Base-by-base conservation (phyloP, 1,140 invertebrate genomes). In the Drosophila repleta region DNA sequence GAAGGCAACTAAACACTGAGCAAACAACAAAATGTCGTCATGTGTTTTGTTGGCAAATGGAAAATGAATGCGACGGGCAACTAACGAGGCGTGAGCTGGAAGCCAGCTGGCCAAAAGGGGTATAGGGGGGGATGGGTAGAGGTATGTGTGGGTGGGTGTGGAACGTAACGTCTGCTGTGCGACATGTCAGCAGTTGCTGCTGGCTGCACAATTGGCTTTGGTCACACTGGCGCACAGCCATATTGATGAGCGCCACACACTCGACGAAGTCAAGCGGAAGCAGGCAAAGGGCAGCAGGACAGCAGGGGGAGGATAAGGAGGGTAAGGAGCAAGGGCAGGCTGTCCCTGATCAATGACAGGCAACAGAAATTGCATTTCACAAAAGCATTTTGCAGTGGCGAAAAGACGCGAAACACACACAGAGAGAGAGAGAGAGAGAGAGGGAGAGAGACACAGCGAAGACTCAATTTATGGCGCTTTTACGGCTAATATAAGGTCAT, bases 21-120 rank as follows among this genome's bases (percentile, higher is more conserved):
- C 68, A 84, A 88, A 87, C 74, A 66, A 60, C 63, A 66, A 58
- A 88, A 76, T 83, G 76, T 87, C 83, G 84, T 83, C 84, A 88
- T 79, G 84, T 57, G 39, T 29, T 45, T 29, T 45, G 55, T 60
- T 67, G 53, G 53, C 55, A 64, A 71, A 71, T 66, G 68, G 68
- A 72, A 75, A 75, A 71, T 56, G 68, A 71, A 65, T 71, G 60
- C 56, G 70, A 66, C 35, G 49, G 51, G 60, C 45, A 49, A 26
- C 39, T 15, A 21, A 46, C 37, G 24, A 39, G n/a, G 13, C 5
- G 13, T 10, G 10, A 17, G 26, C 26, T 10, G 2, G 17, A 3
- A 15, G 32, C 48, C 48, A 17, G 3, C 3, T 7, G 5, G 29
- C 6, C 29, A 8, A 29, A 29, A 29, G 29, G 8, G 29, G 7